These are phyloP conservation scores for Trissoscelio sp. DNA, from an alignment of 2,888 invertebrate species.

Conservation along the genomic window DNA sequence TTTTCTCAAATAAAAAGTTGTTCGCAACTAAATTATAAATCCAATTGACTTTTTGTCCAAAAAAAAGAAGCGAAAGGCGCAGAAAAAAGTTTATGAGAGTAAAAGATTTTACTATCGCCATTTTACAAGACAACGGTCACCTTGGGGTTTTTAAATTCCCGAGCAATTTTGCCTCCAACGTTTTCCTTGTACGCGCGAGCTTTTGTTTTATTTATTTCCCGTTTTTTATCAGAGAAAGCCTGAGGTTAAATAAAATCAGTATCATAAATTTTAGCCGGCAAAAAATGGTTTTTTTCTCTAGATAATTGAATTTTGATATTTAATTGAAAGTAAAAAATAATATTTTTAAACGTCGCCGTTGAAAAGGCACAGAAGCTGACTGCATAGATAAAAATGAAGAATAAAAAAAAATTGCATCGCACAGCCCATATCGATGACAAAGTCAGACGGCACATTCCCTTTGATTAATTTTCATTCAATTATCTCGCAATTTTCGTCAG, in stretches of 20 bases:
- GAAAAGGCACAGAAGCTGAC: too few relatives aligned
- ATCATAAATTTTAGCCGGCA: background rate
- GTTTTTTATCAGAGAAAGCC: constrained; percentile 3
- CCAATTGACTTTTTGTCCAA: background rate
- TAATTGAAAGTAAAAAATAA: too few relatives aligned
- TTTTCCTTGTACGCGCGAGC: constrained; percentile 7
- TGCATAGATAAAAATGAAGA: background rate
- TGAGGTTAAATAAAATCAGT: constrained; percentile 8
- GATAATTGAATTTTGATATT: constrained; percentile 16
- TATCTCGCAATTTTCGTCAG: constrained; percentile 6
- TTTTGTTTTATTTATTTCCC: constrained; percentile 18
- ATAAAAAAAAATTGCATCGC: constrained; percentile 2
- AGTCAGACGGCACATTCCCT: constrained; percentile 13
- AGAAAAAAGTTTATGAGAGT: background rate
- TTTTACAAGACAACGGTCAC: constrained; percentile 31
- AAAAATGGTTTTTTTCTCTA: background rate
- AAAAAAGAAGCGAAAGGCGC: background rate
- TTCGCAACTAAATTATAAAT: background rate
- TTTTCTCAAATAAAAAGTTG: background rate
- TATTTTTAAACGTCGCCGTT: too few relatives aligned
- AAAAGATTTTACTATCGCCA: constrained; percentile 9
- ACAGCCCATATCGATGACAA: background rate
- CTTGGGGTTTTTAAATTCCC: constrained; percentile 39
- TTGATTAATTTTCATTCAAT: constrained; percentile 10
- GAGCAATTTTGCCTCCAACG: constrained; percentile 11